These are phyloP conservation scores for Campylorhamphus procurvoides DNA, from an alignment of 2,113 vertebrate genomes.

Conservation along the genomic window DNA sequence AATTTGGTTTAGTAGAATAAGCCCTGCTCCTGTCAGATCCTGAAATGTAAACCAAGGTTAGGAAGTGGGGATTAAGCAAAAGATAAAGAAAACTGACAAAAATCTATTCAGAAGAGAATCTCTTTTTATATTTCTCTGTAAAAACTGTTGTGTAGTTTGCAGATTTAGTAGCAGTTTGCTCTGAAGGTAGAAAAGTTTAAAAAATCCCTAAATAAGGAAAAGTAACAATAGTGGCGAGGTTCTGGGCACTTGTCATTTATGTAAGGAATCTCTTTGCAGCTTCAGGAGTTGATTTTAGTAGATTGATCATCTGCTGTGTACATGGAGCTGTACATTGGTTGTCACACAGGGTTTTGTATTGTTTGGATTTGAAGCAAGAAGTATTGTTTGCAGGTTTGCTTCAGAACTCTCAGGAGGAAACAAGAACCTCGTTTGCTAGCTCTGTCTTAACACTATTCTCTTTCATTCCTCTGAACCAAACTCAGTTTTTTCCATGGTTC, in stretches of 20 bases:
- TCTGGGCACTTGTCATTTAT: neutral
- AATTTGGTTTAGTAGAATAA: slow-evolving; percentile 36
- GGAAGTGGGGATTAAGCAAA: neutral
- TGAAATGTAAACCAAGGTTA: neutral
- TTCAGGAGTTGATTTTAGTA: neutral
- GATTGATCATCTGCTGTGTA: neutral
- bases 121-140: neutral
- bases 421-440: neutral
- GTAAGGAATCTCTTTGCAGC: neutral
- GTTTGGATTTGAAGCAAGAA: neutral
- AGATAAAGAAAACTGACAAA: neutral
- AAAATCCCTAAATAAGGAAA: neutral
- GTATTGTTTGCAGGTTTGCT: neutral
- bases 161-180: neutral
- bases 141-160: neutral
- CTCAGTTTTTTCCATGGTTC: neutral
- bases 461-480: neutral
- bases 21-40: neutral
- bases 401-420: neutral
- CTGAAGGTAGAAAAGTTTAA: neutral
- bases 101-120: neutral
- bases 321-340: fast-evolving
- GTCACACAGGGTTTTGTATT: neutral
- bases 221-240: neutral
- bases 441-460: neutral